Evolutionary conservation across 2,797 vertebrate species (phyloP), one percentile per base, ranked within the genome.

Genomic region (Malurus splendens): DNA sequence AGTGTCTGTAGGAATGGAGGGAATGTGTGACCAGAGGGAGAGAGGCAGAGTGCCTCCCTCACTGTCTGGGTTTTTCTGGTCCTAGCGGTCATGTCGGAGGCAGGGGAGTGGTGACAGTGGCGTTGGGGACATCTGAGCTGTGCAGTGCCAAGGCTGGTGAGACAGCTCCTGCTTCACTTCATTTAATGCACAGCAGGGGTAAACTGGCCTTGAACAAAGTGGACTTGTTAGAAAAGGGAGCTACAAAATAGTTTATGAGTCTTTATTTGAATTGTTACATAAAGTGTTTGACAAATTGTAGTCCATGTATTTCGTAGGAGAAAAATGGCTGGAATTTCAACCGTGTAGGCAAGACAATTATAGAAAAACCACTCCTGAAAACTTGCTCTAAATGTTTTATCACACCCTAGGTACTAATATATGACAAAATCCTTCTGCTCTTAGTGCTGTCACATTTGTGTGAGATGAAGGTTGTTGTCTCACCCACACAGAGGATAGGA

Each of bases 401-500:
- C 65, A 61, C 68, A 73, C 82, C n/a, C 44, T 77, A 75, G 47
- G 44, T 82, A 93, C 30, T 92, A 89, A 87, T 88, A 94, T 66
- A 84, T 74, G 50, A 82, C 77, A 94, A 92, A 93, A 94, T 88
- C 57, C 64, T 92, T 92, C 87, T 90, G 72, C 90, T 94, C 57
- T 84, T 86, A 82, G 44, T 71, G 64, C 83, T 94, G 86, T 88
- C 51, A 86, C 86, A 77, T 92, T 94, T 86, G 39, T 90, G 67
- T 65, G 79, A 94, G 78, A 92, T 93, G 81, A 90, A 94, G 87
- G 81, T 90, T 93, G 80, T 86, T 86, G 90, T 82, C 86, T 94
- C 86, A 84, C 78, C 90, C 92, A 93, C 90, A 88, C 64, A 94
- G 72, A 86, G 1, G 18, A 94, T 59, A 77, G 39, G 71, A 92